Evolutionary conservation across 2,888 invertebrate genomes (phyloP), one percentile per base, ranked within the genome.

Genomic region (Amblyteles armatorius): DNA sequence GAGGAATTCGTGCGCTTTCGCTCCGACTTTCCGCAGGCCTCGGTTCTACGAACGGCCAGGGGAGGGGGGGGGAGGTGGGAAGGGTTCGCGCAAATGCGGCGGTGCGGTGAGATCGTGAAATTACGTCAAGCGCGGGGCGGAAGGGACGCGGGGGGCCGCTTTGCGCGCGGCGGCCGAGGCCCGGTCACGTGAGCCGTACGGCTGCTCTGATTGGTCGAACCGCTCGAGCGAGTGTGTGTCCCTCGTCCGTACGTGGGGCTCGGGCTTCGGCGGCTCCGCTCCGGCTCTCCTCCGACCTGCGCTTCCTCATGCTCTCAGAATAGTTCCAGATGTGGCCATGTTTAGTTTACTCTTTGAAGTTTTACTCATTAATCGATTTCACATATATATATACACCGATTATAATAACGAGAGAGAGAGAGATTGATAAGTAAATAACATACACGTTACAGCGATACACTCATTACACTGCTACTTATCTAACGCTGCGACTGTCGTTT

Each of bases 251-350:
- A 87, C 85, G 86, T 83, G 77, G 26, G 69, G 36, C 16, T 68
- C 48, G 63, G 50, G 50, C 76, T 26, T 82, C 83, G 60, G 55
- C 84, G 65, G 48, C 84, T 79, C 74, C 79, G 86, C 82, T 79
- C 19, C 81, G 86, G 86, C 85, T 87, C 85, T 84, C 88, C 82
- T 87, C 85, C 87, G 87, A 85, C 87, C 88, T 84, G 83, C 88
- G 88, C 85, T 88, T 89, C 86, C 77, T 84, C 86, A 88, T 88
- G 90, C 88, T 90, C 90, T 93, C 93, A 93, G 93, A 93, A 93
- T 91, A 93, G 93, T 93, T 93, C 93, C 93, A 93, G 93, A 93
- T 93, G 93, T 93, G 93, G 93, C 93, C 92, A 93, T 93, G 93
- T 93, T 93, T 92, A 93, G 93, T 93, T 93, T 92, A 91, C 93